Conservation (phyloP, 2,797 vertebrate species). For the Steatocranus sp. region DNA sequence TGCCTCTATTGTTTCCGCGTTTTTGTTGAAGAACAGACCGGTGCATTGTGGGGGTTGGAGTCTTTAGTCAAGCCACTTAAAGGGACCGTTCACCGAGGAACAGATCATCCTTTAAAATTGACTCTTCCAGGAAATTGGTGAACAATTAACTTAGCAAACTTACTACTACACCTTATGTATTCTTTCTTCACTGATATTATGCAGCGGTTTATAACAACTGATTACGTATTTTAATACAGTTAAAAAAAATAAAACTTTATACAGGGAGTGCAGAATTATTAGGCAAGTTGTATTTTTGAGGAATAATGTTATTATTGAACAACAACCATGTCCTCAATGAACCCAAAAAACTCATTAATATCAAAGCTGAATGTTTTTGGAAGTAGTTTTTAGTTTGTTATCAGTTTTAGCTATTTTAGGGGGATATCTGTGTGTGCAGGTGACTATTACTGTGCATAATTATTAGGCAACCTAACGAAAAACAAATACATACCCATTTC, state of each 20-base stretch:
- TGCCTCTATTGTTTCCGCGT: conserved; percentile 70
- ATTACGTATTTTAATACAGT: background rate
- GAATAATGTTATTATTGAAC: no score
- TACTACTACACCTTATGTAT: background rate
- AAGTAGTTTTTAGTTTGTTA: no score
- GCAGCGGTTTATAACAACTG: background rate
- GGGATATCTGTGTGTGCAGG: no score
- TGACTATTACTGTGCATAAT: no score
- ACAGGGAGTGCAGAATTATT: no score
- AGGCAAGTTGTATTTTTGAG: no score
- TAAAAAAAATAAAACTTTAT: background rate
- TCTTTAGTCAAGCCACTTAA: conserved; percentile 21
- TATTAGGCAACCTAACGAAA: no score
- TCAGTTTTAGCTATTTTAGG: no score
- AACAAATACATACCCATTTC: no score
- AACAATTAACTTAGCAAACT: background rate
- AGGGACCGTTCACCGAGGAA: conserved; percentile 11
- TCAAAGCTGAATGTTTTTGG: no score
- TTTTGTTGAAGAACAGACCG: conserved; percentile 44
- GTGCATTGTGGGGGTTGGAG: conserved; percentile 57
- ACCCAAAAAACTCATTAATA: no score
- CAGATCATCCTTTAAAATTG: background rate
- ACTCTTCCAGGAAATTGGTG: background rate
- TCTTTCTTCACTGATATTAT: background rate
- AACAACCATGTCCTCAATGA: no score